Conservation (phyloP, 2,113 vertebrate species). For the Bubo blakistoni region DNA sequence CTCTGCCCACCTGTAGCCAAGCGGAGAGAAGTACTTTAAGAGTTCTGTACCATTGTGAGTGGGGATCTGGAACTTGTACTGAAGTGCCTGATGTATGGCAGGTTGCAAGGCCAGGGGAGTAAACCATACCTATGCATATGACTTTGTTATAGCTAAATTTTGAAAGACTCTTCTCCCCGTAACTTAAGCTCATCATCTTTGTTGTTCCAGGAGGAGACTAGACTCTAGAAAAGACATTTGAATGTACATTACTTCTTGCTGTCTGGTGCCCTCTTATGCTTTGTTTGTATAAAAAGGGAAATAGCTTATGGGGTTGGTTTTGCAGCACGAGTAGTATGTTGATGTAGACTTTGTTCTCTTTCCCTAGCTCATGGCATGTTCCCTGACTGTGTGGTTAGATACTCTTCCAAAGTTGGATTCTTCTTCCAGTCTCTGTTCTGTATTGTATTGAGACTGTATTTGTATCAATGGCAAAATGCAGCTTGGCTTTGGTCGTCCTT, state of each 20-base stretch:
- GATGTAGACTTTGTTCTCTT: neutral
- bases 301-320: neutral
- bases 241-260: neutral
- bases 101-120: neutral
- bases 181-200: neutral
- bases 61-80: neutral
- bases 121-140: neutral
- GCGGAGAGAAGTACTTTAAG: neutral
- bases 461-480: neutral
- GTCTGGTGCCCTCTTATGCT: neutral
- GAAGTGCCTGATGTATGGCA: neutral
- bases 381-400: neutral
- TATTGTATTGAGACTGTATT: neutral
- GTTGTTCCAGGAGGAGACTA: neutral
- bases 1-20: neutral
- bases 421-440: neutral
- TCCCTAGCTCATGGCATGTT: neutral
- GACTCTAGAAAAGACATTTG: neutral
- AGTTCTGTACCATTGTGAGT: neutral
- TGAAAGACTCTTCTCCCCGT: neutral
- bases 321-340: neutral
- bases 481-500: neutral
- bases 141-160: neutral
- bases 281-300: neutral
- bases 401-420: neutral